Conservation (phyloP, 2,113 vertebrate genomes). For the Indicator maculatus region DNA sequence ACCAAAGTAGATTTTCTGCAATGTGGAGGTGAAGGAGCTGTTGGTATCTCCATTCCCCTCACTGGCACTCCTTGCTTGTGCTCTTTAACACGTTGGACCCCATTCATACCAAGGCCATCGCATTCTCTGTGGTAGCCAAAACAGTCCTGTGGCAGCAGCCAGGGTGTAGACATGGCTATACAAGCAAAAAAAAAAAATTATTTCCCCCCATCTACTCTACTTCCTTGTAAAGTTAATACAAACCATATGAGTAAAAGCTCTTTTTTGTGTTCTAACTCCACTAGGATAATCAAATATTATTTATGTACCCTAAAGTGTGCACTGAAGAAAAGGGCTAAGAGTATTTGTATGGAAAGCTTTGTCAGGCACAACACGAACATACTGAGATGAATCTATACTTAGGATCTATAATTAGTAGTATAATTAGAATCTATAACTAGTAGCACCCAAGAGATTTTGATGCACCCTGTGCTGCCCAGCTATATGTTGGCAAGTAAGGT, state of each 20-base stretch:
- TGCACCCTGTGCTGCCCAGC: background rate
- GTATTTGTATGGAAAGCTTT: background rate
- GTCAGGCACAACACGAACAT: background rate
- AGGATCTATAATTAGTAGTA: background rate
- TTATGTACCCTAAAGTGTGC: background rate
- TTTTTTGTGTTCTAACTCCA: background rate
- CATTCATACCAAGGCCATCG: rapidly evolving
- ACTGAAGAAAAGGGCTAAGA: background rate
- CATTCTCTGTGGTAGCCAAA: background rate
- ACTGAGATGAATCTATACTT: background rate
- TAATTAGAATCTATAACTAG: background rate
- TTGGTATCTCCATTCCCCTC: background rate
- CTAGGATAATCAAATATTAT: background rate
- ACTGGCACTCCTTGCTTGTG: background rate
- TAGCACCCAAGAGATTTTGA: background rate
- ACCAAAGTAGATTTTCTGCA: background rate
- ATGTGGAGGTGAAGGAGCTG: background rate
- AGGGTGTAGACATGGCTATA: background rate
- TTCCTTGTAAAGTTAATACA: constrained; percentile 40
- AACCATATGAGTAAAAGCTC: constrained; percentile 14
- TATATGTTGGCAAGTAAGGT: background rate
- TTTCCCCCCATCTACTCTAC: background rate
- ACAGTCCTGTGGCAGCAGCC: background rate
- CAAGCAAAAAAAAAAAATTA: background rate
- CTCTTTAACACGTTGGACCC: background rate